A percentile compares a stretch with the other conserved stretches of the same genome.
These are phyloP conservation scores for Morpho helenor DNA, from an alignment of 2,888 invertebrate genomes.

Conservation along the genomic window DNA sequence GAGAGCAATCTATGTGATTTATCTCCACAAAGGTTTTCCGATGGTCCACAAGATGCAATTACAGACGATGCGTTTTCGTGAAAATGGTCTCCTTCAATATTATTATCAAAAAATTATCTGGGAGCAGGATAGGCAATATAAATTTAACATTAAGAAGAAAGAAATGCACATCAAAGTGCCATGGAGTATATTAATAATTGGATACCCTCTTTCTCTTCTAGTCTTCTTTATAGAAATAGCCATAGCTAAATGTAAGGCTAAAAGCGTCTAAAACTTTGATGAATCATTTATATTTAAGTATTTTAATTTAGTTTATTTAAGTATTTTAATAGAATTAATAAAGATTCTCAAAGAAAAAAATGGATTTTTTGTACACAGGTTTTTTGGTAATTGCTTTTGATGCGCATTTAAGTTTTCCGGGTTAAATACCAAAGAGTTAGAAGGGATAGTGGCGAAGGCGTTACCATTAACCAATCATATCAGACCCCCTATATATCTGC, in stretches of 20 bases:
- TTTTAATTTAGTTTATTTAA: no score
- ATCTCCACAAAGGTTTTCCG: conserved; percentile 55
- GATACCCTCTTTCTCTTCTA: conserved; percentile 31
- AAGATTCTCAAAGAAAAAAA: no score
- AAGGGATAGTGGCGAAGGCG: no score
- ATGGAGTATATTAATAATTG: conserved; percentile 39
- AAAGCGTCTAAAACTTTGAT: neutral
- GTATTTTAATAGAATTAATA: no score
- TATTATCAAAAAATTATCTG: conserved; percentile 18
- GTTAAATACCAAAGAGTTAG: no score
- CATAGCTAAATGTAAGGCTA: conserved; percentile 3
- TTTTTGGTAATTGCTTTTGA: no score
- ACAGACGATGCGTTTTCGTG: conserved; percentile 38
- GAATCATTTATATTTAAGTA: no score
- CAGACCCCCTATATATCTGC: no score
- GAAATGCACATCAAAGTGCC: conserved; percentile 33
- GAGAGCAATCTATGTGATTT: conserved; percentile 46
- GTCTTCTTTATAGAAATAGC: conserved; percentile 31
- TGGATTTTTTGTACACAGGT: no score
- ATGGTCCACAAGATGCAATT: conserved; percentile 31
- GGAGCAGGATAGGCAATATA: conserved; percentile 6
- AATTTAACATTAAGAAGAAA: conserved; percentile 12
- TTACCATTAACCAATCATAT: no score
- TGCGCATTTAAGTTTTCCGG: no score
- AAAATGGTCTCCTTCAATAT: conserved; percentile 8